Evolutionary conservation across 2,888 invertebrate species (phyloP).

Genomic region (Brachyptera risi): DNA sequence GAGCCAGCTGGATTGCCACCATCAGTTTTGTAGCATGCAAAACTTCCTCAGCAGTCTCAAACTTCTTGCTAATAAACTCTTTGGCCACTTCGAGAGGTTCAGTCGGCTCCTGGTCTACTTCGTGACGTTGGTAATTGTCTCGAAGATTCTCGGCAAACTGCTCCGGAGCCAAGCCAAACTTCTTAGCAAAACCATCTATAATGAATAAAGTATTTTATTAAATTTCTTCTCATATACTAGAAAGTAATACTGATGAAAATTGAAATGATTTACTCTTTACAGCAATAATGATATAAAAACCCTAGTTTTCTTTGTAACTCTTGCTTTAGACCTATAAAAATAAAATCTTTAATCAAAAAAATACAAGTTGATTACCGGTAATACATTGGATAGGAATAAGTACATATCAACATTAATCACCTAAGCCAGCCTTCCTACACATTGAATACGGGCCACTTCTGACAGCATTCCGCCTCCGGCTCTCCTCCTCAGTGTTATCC

Average conservation of each 20-base stretch:
- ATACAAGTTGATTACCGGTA: no score
- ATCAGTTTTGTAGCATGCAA: constrained; percentile 88
- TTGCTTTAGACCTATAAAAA: no score
- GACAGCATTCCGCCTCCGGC: constrained; percentile 73
- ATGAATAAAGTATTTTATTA: no score
- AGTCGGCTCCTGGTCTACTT: constrained; percentile 88
- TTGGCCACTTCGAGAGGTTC: constrained; percentile 79
- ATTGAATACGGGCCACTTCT: constrained; percentile 85
- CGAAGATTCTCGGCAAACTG: constrained; percentile 95
- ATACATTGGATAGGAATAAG: no score
- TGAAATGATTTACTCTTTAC: no score
- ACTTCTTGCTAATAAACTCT: constrained; percentile 48
- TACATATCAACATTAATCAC: no score
- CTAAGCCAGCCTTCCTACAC: constrained; percentile 79
- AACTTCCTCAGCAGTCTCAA: constrained; percentile 72
- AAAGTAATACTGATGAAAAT: no score
- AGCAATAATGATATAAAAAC: no score
- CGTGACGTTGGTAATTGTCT: constrained; percentile 92
- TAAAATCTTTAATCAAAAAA: no score
- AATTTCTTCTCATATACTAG: no score
- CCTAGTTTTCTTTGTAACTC: no score
- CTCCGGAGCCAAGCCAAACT: constrained; percentile 89
- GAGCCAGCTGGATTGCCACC: constrained; percentile 89
- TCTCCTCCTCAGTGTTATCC: constrained; percentile 46
- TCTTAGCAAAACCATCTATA: constrained; percentile 75